Evolutionary conservation across 2,113 vertebrate species (phyloP).

Genomic region (Hippocampus guttulatus): DNA sequence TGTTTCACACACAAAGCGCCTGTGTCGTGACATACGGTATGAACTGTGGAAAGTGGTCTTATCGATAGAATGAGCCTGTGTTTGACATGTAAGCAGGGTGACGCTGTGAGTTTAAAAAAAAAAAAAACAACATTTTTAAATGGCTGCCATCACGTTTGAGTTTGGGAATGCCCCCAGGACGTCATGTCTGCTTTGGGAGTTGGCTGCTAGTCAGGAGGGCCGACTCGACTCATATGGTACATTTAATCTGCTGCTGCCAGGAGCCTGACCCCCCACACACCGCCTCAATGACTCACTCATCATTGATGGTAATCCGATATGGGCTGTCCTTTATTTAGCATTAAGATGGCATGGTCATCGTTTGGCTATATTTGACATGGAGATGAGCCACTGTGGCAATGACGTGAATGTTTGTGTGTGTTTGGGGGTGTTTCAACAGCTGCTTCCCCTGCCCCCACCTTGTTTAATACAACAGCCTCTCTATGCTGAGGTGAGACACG

Average conservation of each 20-base stretch:
- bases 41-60: background rate
- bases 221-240: conserved; percentile 39
- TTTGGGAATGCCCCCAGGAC: conserved; percentile 37
- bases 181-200: conserved; percentile 41
- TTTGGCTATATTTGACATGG: conserved; percentile 20
- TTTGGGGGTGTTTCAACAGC: conserved; percentile 52
- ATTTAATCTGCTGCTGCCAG: conserved; percentile 42
- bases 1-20: conserved; percentile 32
- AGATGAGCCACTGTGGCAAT: conserved; percentile 16
- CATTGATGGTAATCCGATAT: conserved; percentile 39
- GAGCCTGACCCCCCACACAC: background rate
- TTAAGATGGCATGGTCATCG: background rate
- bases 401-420: conserved; percentile 22
- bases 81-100: conserved; percentile 6
- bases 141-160: conserved; percentile 28
- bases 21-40: background rate
- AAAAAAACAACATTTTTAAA: conserved; percentile 39
- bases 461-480: conserved; percentile 50
- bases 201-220: conserved; percentile 25
- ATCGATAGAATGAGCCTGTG: conserved; percentile 35
- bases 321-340: conserved; percentile 21
- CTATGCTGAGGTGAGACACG: conserved; percentile 60
- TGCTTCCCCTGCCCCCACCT: conserved; percentile 37
- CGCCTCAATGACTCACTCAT: background rate
- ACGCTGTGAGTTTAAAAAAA: conserved; percentile 36